These are phyloP conservation scores for Bombus impatiens DNA, from an alignment of 1,140 invertebrate species.

Conservation along the genomic window DNA sequence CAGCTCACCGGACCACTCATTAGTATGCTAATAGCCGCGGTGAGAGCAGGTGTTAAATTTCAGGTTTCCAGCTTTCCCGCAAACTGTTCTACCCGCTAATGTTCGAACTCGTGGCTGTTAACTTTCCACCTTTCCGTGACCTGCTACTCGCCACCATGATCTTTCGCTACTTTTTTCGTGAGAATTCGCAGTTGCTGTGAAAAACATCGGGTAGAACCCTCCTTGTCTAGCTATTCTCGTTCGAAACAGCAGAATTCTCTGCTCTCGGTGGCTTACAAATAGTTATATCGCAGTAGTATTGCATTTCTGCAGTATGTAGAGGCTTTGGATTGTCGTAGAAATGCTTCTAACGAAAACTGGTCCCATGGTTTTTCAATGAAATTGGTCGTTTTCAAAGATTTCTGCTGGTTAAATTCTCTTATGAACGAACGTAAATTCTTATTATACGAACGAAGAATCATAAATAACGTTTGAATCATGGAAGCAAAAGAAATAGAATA, in stretches of 20 bases:
- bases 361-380: too few relatives aligned
- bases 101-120: conserved; percentile 26
- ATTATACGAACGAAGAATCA: too few relatives aligned
- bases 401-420: too few relatives aligned
- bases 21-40: conserved; percentile 47
- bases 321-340: not conserved
- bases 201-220: not conserved
- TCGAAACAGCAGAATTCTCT: not conserved
- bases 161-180: not conserved
- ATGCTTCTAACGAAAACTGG: not conserved
- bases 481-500: too few relatives aligned
- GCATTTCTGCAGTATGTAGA: too few relatives aligned
- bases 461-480: too few relatives aligned
- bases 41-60: conserved; percentile 36
- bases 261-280: not conserved
- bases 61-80: conserved; percentile 23
- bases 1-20: conserved; percentile 24
- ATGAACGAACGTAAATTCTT: too few relatives aligned
- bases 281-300: not conserved
- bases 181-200: not conserved
- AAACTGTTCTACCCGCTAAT: conserved; percentile 23
- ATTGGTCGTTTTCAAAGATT: too few relatives aligned
- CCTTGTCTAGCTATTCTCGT: not conserved
- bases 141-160: not conserved
- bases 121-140: not conserved